phyloP scores from a whole-genome alignment of 2,113 vertebrate genomes.

The Genyomyrus donnyi region DNA sequence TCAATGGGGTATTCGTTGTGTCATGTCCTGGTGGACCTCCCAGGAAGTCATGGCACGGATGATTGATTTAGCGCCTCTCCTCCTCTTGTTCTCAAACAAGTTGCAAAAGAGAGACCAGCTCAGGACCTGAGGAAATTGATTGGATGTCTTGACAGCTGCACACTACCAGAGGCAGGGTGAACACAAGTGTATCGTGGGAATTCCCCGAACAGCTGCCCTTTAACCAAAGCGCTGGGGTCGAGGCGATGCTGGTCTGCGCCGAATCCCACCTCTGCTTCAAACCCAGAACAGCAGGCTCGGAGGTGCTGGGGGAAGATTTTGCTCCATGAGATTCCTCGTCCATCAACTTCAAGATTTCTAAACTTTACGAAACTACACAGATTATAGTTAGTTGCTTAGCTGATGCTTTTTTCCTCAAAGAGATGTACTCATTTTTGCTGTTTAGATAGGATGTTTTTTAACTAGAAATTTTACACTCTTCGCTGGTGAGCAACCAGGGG shows the following conservation, averaged over 20 bases:
- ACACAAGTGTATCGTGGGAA: background rate
- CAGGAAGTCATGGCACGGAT: background rate
- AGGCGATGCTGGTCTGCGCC: background rate
- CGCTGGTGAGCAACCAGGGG: background rate
- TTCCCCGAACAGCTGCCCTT: conserved; percentile 6
- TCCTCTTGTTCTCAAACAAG: background rate
- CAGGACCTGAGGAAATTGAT: conserved; percentile 1
- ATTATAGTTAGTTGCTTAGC: background rate
- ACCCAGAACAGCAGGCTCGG: background rate
- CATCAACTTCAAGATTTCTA: background rate
- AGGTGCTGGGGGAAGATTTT: background rate
- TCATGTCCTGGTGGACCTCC: background rate
- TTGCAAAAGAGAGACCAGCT: background rate
- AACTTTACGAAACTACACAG: background rate
- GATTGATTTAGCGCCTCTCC: background rate
- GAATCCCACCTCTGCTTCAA: background rate
- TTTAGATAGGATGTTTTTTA: background rate
- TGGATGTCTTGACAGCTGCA: background rate
- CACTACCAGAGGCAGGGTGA: background rate
- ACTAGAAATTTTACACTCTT: background rate
- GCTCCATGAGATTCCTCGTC: background rate
- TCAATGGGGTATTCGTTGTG: background rate
- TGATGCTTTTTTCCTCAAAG: background rate
- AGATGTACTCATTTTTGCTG: background rate
- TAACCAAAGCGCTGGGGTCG: background rate